Conservation (phyloP, 2,797 vertebrate genomes). For the Myotis planiceps region DNA sequence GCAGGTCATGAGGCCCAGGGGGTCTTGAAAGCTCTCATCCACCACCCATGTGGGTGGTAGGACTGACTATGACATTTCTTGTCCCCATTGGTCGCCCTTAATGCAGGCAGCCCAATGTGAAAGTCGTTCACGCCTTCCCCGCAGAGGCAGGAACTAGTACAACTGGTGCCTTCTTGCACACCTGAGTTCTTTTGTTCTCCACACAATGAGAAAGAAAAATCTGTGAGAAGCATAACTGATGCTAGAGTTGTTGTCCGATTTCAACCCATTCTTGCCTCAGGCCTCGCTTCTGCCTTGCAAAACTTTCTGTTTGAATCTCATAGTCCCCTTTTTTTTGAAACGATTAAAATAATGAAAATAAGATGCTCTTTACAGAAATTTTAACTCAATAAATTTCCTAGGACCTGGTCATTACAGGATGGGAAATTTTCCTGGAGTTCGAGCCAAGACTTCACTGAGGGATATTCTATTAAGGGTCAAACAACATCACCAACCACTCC, state of each 20-base stretch:
- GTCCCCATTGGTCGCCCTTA: background rate
- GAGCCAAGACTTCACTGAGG: background rate
- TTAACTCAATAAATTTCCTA: background rate
- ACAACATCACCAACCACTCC: accelerated
- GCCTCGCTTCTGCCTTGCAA: background rate
- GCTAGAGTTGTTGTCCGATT: background rate
- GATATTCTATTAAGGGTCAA: accelerated
- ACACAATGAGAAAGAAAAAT: background rate
- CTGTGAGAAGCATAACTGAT: background rate
- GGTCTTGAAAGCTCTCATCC: background rate
- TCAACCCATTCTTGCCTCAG: background rate
- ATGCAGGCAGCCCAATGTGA: background rate
- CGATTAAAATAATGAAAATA: background rate
- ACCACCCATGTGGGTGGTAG: background rate
- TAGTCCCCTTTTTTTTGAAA: background rate
- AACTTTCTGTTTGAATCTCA: background rate
- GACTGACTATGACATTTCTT: background rate
- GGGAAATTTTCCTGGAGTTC: background rate
- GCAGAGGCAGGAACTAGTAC: background rate
- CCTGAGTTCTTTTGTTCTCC: constrained; percentile 7
- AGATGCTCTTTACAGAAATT: background rate
- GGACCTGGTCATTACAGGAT: accelerated
- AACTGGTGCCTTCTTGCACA: background rate
- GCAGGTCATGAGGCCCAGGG: background rate
- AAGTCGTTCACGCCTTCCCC: background rate